These are phyloP conservation scores for Lordiphosa fenestrarum DNA, from an alignment of 2,888 invertebrate species.

Conservation along the genomic window DNA sequence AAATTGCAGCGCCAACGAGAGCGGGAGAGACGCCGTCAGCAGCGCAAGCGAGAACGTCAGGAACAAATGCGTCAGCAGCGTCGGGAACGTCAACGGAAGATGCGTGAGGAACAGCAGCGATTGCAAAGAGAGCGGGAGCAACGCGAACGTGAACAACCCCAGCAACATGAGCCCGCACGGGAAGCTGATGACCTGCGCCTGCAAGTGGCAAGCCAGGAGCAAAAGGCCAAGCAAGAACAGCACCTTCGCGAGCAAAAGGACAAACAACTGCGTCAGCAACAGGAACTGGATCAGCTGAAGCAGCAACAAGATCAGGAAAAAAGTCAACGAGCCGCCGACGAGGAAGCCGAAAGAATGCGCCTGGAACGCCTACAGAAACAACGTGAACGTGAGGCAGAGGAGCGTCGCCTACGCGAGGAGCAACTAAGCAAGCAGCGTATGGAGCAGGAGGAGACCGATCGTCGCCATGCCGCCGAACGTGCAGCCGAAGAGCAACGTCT, in stretches of 20 bases:
- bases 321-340: constrained; percentile 49
- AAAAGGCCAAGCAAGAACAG: constrained; percentile 32
- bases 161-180: constrained; percentile 18
- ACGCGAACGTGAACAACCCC: constrained; percentile 15
- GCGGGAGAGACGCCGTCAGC: constrained; percentile 63
- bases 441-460: constrained; percentile 62
- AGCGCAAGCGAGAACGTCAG: constrained; percentile 59
- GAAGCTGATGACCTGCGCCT: constrained; percentile 21
- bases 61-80: constrained; percentile 49
- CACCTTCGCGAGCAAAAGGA: constrained; percentile 27
- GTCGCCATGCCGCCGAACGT: constrained; percentile 56
- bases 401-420: constrained; percentile 49
- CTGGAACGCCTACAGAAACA: constrained; percentile 59
- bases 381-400: constrained; percentile 59
- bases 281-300: constrained; percentile 56
- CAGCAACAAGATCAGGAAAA: constrained; percentile 55
- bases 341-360: constrained; percentile 55
- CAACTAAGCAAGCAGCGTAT: constrained; percentile 51
- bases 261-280: constrained; percentile 40
- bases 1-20: constrained; percentile 67
- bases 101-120: constrained; percentile 25
- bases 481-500: constrained; percentile 63
- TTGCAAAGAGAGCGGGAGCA: constrained; percentile 30
- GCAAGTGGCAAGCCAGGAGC: constrained; percentile 10
- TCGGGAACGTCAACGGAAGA: constrained; percentile 39